A percentile compares a stretch with the other conserved stretches of the same genome.
phyloP scores from a whole-genome alignment of 1,140 invertebrate genomes.

The Brachionus calyciflorus region DNA sequence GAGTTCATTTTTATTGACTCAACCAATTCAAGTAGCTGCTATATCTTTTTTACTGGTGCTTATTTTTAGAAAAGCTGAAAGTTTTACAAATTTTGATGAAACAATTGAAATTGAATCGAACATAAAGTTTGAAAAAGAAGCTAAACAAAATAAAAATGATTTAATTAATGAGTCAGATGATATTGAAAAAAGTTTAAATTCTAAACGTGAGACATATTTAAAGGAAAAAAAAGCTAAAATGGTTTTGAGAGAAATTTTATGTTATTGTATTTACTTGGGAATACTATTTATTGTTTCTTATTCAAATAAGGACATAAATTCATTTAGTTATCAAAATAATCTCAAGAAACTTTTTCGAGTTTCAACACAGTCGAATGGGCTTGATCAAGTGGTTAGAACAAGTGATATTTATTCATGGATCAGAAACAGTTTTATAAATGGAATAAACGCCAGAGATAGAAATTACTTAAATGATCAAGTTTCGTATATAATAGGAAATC shows the following conservation, averaged over 20 bases:
- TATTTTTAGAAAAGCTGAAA: constrained; percentile 49
- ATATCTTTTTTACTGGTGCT: constrained; percentile 55
- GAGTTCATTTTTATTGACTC: constrained; percentile 64
- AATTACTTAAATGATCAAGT: constrained; percentile 63
- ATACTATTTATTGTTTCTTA: constrained; percentile 20
- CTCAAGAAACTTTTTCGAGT: constrained; percentile 57
- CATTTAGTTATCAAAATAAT: constrained; percentile 58
- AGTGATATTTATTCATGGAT: not conserved
- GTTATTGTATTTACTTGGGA: constrained; percentile 46
- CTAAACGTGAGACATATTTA: constrained; percentile 25
- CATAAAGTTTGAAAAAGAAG: constrained; percentile 55
- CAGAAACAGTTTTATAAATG: no score
- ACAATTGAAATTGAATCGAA: constrained; percentile 49
- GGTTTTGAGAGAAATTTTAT: constrained; percentile 55
- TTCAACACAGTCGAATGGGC: not conserved
- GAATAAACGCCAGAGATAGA: no score
- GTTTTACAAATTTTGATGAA: constrained; percentile 61
- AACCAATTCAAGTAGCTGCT: constrained; percentile 64
- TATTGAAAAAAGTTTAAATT: constrained; percentile 40
- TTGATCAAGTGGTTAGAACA: constrained; percentile 50
- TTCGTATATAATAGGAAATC: constrained; percentile 65
- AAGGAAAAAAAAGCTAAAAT: not conserved
- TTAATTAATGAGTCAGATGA: no score
- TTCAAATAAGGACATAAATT: constrained; percentile 48
- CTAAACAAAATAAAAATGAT: no score